phyloP scores from a whole-genome alignment of 1,140 invertebrate species.

The Ceratoteleas bidentatus region DNA sequence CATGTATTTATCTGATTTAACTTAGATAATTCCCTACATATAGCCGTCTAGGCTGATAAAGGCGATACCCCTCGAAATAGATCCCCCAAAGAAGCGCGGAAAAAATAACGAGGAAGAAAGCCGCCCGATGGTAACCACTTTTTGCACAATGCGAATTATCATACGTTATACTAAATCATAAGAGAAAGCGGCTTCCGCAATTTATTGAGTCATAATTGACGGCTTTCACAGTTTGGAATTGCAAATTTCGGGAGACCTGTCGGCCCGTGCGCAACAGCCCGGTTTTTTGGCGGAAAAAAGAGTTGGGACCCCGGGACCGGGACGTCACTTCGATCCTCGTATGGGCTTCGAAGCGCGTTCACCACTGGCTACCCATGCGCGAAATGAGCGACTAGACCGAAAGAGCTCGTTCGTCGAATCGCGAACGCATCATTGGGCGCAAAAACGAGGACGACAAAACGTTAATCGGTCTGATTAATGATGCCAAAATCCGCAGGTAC shows the following conservation, averaged over 20 bases:
- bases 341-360: no score
- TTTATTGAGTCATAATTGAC: slow-evolving; percentile 25
- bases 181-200: slow-evolving; percentile 26
- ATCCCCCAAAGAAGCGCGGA: slow-evolving; percentile 15
- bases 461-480: slow-evolving; percentile 65
- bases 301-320: slow-evolving; percentile 23
- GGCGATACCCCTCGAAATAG: slow-evolving; percentile 40
- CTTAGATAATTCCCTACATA: no score
- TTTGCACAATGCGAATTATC: slow-evolving; percentile 27
- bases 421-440: slow-evolving; percentile 32
- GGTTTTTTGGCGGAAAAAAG: slow-evolving; percentile 1
- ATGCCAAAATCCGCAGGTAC: slow-evolving; percentile 63
- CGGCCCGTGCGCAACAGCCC: no score
- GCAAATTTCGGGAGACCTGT: no score
- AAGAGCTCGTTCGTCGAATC: slow-evolving; percentile 41
- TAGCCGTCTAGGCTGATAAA: slow-evolving; percentile 21
- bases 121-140: slow-evolving; percentile 19
- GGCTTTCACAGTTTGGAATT: slow-evolving; percentile 10
- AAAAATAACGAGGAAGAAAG: slow-evolving; percentile 6
- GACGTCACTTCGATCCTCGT: no score
- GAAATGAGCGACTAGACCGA: slow-evolving; percentile 43
- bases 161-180: slow-evolving; percentile 30
- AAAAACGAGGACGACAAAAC: no score
- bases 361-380: slow-evolving; percentile 45
- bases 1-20: no score